Base-by-base conservation (phyloP, 2,797 vertebrate genomes). In the Semotilus atromaculatus region DNA sequence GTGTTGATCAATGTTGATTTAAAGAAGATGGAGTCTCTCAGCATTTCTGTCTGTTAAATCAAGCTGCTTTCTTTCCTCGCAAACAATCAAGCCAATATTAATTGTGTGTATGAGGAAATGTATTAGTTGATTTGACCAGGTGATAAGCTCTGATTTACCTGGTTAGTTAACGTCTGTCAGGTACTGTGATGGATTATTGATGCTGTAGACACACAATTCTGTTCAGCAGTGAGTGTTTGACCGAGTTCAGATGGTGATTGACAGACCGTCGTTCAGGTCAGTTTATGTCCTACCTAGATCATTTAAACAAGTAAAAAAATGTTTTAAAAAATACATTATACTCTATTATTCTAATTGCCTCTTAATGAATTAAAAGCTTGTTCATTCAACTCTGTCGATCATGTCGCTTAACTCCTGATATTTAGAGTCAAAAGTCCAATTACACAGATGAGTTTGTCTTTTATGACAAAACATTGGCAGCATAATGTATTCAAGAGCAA, bases 111-210 rank as follows among this genome's bases (percentile, higher is more conserved):
- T 14, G 58, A 29, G 23, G 77, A 48, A 66, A 79, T 48, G 26
- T 48, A 79, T 48, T 21, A 66, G 66, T 79, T 45, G 77, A 79
- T 79, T 43, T 48, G 38, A 66, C 6, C 26, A 45, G 76, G 26
- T 66, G 40, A 79, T 66, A 16, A 58, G 60, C 10, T 66, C 40
- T 66, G 60, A 23, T 79, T 43, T 79, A 66, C 29, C 40, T 34
- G 60, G 18, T 66, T 66, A 79, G 60, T 23, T 31, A 5, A 48
- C 34, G 77, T 48, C 40, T 58, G 73, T 38, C 51, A 76, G 51
- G 51, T 58, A 34, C 31, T 76, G 31, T 34, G 77, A 79, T 79
- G 26, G 66, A 51, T 45, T 66, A 79, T 79, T 34, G 60, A 48
- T 79, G 40, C 60, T 64, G 58, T 45, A 26, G 51, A 26, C 73